phyloP scores from a whole-genome alignment of 2,113 vertebrate genomes.

The Antechinus stuartii region DNA sequence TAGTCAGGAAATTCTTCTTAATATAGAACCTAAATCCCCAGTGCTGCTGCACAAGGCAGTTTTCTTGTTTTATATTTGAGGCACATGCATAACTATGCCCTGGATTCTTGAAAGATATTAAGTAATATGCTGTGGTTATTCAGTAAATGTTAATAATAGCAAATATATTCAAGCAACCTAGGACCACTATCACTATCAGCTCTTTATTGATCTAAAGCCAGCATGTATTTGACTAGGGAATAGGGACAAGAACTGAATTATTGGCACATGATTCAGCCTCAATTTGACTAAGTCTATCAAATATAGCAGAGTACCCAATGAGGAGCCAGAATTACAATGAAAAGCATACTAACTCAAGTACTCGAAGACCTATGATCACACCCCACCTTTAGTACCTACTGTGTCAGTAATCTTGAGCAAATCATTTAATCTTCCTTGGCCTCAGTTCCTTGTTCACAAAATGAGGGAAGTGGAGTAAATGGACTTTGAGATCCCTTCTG shows the following conservation, averaged over 20 bases:
- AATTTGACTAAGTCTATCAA: background rate
- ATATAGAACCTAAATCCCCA: background rate
- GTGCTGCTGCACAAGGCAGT: background rate
- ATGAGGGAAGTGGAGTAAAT: background rate
- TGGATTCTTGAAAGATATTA: background rate
- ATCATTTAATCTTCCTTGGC: background rate
- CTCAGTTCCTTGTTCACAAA: background rate
- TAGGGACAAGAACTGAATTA: background rate
- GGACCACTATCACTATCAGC: background rate
- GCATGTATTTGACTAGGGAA: background rate
- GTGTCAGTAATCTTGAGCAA: background rate
- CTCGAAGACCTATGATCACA: background rate
- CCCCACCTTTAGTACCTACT: background rate
- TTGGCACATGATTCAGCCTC: background rate
- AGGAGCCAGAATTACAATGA: background rate
- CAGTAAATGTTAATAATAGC: background rate
- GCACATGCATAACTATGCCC: background rate
- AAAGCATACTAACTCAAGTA: background rate
- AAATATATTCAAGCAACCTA: background rate
- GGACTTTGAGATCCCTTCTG: background rate
- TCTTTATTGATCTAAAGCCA: background rate
- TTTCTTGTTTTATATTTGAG: background rate
- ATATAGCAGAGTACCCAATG: background rate
- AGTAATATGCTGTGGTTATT: background rate
- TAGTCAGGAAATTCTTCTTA: background rate